Evolutionary conservation across 1,140 invertebrate genomes (phyloP).

Genomic region (Hyles euphorbiae): DNA sequence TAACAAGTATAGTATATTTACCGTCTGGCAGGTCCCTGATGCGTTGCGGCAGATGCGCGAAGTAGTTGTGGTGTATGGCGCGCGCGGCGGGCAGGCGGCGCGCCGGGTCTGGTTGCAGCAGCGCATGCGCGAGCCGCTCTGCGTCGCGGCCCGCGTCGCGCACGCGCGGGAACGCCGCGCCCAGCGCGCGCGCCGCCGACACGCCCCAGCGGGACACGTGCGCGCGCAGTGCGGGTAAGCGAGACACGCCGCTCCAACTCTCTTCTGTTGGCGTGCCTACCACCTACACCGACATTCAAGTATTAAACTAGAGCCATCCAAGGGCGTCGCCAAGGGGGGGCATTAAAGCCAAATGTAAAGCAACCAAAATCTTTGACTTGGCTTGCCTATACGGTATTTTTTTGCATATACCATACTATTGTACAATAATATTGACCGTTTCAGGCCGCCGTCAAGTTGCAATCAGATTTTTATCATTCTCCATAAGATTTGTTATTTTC

Average conservation of each 20-base stretch:
- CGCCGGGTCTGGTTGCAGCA: conserved; percentile 92
- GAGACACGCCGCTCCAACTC: conserved; percentile 92
- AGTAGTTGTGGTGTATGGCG: conserved; percentile 94
- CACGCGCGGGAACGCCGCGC: conserved; percentile 90
- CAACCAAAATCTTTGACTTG: no score
- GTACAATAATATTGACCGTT: no score
- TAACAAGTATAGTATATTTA: no score
- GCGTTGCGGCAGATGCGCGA: conserved; percentile 88
- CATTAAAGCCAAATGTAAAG: no score
- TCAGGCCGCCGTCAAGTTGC: no score
- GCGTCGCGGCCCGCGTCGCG: conserved; percentile 89
- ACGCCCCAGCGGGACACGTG: conserved; percentile 82
- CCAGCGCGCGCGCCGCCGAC: conserved; percentile 87
- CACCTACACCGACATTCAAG: conserved; percentile 71
- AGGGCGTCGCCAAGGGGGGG: no score
- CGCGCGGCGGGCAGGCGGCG: conserved; percentile 90
- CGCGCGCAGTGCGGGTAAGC: conserved; percentile 89
- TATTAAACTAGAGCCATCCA: no score
- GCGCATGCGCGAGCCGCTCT: conserved; percentile 88
- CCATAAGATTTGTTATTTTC: no score
- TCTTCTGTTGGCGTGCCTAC: conserved; percentile 94
- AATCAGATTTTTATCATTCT: no score
- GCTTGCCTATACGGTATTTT: no score
- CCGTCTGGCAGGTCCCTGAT: conserved; percentile 93
- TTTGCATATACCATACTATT: no score